A percentile compares a stretch with the other conserved stretches of the same genome.
Evolutionary conservation across 2,113 vertebrate species (phyloP).

Genomic region (Notiomystis cincta): DNA sequence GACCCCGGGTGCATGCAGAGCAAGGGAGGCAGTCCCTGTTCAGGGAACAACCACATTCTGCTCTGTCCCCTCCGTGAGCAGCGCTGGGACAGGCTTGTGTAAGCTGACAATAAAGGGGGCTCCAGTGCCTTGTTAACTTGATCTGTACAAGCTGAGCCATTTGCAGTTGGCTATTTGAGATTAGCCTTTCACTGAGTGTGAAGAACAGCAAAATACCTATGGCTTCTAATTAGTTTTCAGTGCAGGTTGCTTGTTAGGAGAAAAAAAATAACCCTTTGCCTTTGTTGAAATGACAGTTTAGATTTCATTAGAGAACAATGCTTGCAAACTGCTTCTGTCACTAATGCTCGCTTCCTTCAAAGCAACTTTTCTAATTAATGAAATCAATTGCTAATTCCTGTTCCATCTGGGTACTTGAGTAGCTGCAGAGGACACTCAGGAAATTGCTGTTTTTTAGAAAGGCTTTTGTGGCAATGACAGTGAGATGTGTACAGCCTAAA

Average conservation of each 20-base stretch:
- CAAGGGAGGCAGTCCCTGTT: neutral
- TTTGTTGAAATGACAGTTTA: neutral
- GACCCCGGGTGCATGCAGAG: neutral
- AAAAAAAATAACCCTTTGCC: neutral
- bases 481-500: neutral
- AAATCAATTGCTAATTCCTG: neutral
- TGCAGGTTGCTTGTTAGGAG: neutral
- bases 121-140: accelerated
- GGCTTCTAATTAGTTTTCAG: neutral
- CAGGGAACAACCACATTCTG: accelerated
- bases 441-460: neutral
- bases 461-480: neutral
- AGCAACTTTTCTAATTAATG: neutral
- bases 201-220: neutral
- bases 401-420: neutral
- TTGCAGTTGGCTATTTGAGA: neutral
- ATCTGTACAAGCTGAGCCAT: neutral
- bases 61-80: neutral
- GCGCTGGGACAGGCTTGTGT: no score
- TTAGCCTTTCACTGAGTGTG: neutral
- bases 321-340: neutral
- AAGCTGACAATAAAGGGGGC: no score
- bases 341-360: neutral
- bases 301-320: neutral
- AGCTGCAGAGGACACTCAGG: neutral